These are phyloP conservation scores for Pachyrhynchus sulphureomaculatus DNA, from an alignment of 1,140 invertebrate species.

Conservation along the genomic window DNA sequence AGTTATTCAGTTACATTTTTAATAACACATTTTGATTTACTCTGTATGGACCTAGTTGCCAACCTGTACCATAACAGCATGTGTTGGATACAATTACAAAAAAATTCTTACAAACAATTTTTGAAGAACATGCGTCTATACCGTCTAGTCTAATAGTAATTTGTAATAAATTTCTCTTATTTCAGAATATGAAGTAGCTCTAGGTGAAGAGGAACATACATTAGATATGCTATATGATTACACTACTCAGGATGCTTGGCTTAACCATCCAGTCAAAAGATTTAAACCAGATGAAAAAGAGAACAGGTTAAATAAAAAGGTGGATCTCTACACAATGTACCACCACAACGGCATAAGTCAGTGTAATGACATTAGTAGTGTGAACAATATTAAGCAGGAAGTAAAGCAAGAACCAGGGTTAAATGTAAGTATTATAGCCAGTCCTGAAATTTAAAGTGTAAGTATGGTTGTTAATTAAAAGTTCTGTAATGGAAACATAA, in stretches of 20 bases:
- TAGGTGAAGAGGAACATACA: slow-evolving; percentile 75
- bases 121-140: no score
- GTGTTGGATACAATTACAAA: no score
- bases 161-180: no score
- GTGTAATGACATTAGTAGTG: slow-evolving; percentile 33
- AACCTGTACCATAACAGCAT: no score
- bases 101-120: no score
- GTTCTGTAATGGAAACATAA: no score
- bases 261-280: slow-evolving; percentile 85
- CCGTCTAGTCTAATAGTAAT: no score
- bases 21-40: no score
- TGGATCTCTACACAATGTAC: slow-evolving; percentile 63
- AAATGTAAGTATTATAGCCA: slow-evolving; percentile 4
- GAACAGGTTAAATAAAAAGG: slow-evolving; percentile 38
- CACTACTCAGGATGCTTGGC: slow-evolving; percentile 79
- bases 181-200: slow-evolving; percentile 56
- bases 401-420: slow-evolving; percentile 54
- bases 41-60: no score
- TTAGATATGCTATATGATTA: slow-evolving; percentile 87
- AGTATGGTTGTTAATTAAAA: background rate
- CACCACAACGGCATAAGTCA: slow-evolving; percentile 56
- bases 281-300: slow-evolving; percentile 62
- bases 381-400: slow-evolving; percentile 46
- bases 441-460: background rate
- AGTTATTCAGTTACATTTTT: no score